Evolutionary conservation across 2,888 invertebrate genomes (phyloP).

Genomic region (Polydesmus complanatus): DNA sequence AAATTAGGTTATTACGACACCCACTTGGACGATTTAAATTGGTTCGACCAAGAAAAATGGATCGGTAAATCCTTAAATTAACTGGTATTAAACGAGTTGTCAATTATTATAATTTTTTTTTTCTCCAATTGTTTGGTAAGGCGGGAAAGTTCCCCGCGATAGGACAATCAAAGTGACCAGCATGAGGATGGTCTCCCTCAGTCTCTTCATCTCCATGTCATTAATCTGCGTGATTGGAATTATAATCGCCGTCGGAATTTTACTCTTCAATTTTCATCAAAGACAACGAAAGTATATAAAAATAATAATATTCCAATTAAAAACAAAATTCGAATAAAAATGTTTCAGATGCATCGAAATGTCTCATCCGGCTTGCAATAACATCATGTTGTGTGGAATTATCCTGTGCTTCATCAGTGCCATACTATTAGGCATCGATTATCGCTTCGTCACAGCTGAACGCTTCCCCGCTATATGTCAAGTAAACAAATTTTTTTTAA

Average conservation of each 20-base stretch:
- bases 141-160: constrained; percentile 84
- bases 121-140: constrained; percentile 36
- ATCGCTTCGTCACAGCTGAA: constrained; percentile 39
- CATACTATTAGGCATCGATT: constrained; percentile 56
- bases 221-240: constrained; percentile 79
- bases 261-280: constrained; percentile 84
- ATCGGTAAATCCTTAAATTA: constrained; percentile 45
- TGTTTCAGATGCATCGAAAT: constrained; percentile 74
- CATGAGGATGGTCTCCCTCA: constrained; percentile 62
- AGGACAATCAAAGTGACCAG: constrained; percentile 76
- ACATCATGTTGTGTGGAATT: constrained; percentile 86
- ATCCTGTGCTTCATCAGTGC: constrained; percentile 83
- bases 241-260: constrained; percentile 63
- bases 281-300: constrained; percentile 66
- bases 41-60: constrained; percentile 84
- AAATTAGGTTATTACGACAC: constrained; percentile 93
- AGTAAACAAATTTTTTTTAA: constrained; percentile 26
- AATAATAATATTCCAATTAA: not conserved
- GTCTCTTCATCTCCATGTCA: constrained; percentile 86
- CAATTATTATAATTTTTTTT: not conserved
- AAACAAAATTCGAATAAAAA: not conserved
- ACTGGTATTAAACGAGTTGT: not conserved
- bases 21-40: constrained; percentile 85
- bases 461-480: constrained; percentile 73
- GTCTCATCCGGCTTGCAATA: constrained; percentile 95